These are phyloP conservation scores for Epirrita christyi DNA, from an alignment of 2,888 invertebrate genomes.

Conservation along the genomic window DNA sequence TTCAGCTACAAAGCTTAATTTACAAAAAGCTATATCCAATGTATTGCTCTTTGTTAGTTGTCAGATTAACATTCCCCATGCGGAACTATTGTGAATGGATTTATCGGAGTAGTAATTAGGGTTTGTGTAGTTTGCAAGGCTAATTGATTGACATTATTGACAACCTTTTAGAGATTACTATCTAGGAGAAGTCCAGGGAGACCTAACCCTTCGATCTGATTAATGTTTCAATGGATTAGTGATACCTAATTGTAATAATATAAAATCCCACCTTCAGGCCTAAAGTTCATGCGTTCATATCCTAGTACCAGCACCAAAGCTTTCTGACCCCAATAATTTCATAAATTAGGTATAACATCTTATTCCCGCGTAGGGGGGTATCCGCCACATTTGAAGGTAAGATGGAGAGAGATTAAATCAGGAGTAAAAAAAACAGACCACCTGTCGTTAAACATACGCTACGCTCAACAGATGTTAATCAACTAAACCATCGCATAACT, in stretches of 20 bases:
- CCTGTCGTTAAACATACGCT: not conserved
- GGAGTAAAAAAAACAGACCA: too few species aligned
- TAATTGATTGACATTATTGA: constrained; percentile 32
- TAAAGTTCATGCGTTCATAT: too few species aligned
- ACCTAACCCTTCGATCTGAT: not conserved
- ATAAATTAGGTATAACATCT: too few species aligned
- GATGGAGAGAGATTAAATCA: too few species aligned
- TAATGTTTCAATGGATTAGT: not conserved
- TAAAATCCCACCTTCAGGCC: too few species aligned
- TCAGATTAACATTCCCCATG: constrained; percentile 62
- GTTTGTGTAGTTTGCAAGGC: constrained; percentile 17
- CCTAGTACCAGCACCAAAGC: too few species aligned
- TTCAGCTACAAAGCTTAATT: constrained; percentile 7
- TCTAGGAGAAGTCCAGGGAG: not conserved
- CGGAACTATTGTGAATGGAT: constrained; percentile 28
- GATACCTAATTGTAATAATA: not conserved
- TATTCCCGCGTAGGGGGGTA: too few species aligned
- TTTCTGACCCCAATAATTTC: too few species aligned
- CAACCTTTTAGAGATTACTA: constrained; percentile 18
- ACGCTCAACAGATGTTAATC: constrained; percentile 9
- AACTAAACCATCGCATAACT: constrained; percentile 7
- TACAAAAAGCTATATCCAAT: constrained; percentile 15
- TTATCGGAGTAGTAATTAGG: constrained; percentile 24
- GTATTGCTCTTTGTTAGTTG: constrained; percentile 59
- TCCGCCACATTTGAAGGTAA: too few species aligned